Evolutionary conservation across 1,140 invertebrate genomes (phyloP).

Genomic region (Eriocheir sinensis): DNA sequence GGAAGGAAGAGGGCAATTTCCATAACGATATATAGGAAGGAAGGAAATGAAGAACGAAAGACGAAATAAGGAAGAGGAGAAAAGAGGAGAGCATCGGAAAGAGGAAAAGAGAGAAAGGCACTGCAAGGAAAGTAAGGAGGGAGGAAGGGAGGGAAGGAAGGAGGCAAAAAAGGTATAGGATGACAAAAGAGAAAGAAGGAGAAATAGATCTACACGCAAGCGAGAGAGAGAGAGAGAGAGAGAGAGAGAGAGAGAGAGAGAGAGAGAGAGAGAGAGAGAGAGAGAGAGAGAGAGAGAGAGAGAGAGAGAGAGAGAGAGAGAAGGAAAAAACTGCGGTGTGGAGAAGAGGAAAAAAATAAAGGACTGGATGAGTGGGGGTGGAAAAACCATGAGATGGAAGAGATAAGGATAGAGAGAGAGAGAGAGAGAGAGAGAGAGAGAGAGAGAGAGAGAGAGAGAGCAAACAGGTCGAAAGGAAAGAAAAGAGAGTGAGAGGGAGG

Average conservation of each 20-base stretch:
- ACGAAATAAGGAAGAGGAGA: too few relatives aligned
- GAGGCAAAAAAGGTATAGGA: too few relatives aligned
- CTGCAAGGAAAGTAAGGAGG: too few relatives aligned
- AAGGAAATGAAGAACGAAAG: too few relatives aligned
- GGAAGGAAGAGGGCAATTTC: too few relatives aligned
- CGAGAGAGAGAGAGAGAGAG: background rate
- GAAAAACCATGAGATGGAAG: background rate
- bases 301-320: background rate
- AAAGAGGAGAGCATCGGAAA: too few relatives aligned
- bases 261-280: background rate
- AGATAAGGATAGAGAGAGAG: background rate
- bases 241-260: too few relatives aligned
- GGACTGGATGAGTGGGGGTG: background rate
- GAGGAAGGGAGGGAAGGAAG: too few relatives aligned
- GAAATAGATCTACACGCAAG: background rate
- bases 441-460: background rate
- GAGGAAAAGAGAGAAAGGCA: too few relatives aligned
- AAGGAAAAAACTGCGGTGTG: background rate
- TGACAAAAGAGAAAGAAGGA: too few relatives aligned
- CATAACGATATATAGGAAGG: too few relatives aligned
- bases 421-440: background rate
- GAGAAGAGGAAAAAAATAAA: background rate
- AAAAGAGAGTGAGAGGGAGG: background rate
- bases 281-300: background rate
- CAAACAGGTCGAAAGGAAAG: background rate